Percentiles rank a stretch among this genome's conserved stretches.
phyloP scores from a whole-genome alignment of 2,113 vertebrate species.

The Maccullochella peelii region DNA sequence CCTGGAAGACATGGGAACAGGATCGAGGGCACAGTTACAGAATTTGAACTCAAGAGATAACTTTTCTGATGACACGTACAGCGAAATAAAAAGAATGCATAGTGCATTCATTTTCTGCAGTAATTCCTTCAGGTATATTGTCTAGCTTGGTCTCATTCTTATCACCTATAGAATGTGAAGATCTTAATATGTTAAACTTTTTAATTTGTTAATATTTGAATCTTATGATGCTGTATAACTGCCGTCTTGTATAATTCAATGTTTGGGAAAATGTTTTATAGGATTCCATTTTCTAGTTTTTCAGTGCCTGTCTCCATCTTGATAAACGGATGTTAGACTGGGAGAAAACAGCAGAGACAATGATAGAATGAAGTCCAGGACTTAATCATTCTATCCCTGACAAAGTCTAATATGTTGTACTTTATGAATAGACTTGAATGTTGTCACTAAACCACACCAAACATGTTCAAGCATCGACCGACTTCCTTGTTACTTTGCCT shows the following conservation, averaged over 20 bases:
- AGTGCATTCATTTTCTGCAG: not conserved
- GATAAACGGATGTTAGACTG: not conserved
- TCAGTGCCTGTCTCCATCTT: not conserved
- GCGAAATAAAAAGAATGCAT: not conserved
- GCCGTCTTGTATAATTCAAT: no score
- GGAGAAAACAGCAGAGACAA: not conserved
- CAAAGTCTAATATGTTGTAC: not conserved
- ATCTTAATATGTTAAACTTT: no score
- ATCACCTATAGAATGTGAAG: no score
- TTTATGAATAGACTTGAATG: not conserved
- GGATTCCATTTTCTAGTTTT: not conserved
- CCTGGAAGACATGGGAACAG: no score
- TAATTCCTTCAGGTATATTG: not conserved
- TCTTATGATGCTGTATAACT: no score
- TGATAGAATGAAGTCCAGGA: not conserved
- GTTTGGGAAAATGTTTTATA: no score
- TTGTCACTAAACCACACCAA: not conserved
- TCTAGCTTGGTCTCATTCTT: not conserved
- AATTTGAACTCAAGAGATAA: no score
- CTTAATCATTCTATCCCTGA: not conserved
- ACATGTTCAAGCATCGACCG: not conserved
- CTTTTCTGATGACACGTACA: not conserved
- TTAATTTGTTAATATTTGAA: no score
- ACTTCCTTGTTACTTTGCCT: not conserved
- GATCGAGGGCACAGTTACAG: no score